Conservation (phyloP, 2,113 vertebrate genomes). For the Calidris pygmaea region DNA sequence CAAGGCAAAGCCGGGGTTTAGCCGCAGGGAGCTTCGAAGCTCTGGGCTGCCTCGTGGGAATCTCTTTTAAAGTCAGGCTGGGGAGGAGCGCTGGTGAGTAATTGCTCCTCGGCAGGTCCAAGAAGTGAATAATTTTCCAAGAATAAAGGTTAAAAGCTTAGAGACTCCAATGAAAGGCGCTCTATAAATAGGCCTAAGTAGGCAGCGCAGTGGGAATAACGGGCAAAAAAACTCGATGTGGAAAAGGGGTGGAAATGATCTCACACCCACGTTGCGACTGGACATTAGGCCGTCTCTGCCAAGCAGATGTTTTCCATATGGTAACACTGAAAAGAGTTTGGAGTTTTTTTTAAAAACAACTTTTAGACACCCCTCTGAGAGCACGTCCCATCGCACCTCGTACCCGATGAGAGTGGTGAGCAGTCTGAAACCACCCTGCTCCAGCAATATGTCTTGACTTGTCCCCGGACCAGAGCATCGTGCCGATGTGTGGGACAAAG, state of each 20-base stretch:
- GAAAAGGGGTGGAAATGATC: background rate
- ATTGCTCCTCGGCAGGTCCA: conserved; percentile 2
- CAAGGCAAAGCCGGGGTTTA: background rate
- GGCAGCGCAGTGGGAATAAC: conserved; percentile 2
- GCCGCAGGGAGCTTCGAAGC: background rate
- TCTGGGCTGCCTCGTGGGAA: conserved; percentile 44
- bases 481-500: background rate
- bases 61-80: conserved; percentile 11
- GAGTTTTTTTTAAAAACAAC: background rate
- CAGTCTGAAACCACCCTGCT: background rate
- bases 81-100: conserved; percentile 10
- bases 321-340: background rate
- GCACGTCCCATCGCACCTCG: rapidly evolving
- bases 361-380: background rate
- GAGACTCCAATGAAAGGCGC: background rate
- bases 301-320: background rate
- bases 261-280: background rate
- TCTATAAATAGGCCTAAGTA: conserved; percentile 40
- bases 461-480: background rate
- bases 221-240: background rate
- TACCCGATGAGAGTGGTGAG: background rate
- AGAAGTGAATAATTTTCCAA: conserved; percentile 59
- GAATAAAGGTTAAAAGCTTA: conserved; percentile 51
- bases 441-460: background rate
- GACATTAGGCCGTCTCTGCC: background rate